Percentiles rank a stretch among this genome's conserved stretches.
phyloP scores from a whole-genome alignment of 2,888 invertebrate species.

The Tipula vernalis region DNA sequence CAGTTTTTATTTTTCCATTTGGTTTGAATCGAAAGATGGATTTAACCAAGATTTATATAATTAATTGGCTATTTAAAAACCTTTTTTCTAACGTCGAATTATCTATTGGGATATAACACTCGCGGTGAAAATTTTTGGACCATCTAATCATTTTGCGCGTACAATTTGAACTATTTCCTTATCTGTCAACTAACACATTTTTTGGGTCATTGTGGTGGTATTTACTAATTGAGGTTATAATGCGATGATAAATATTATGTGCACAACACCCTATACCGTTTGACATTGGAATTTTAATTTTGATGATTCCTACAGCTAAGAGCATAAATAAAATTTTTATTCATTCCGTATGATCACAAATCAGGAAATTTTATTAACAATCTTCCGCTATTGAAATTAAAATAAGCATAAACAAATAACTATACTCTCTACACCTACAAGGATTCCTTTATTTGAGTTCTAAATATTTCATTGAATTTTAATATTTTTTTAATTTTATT shows the following conservation, averaged over 20 bases:
- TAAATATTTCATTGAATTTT: not conserved
- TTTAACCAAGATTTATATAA: not conserved
- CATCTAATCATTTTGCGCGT: not conserved
- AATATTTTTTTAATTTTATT: not conserved
- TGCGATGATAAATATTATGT: not conserved
- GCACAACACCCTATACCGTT: not conserved
- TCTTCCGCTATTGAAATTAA: not conserved
- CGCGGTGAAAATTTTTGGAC: not conserved
- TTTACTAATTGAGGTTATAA: not conserved
- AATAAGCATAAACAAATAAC: not conserved
- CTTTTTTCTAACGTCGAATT: not conserved
- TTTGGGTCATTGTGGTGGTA: not conserved
- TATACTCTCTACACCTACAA: not conserved
- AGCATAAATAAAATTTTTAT: not conserved
- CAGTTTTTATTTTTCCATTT: not conserved
- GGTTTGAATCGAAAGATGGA: not conserved
- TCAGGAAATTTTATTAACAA: not conserved
- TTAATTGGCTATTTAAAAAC: not conserved
- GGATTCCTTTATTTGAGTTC: not conserved
- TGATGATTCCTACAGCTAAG: too few relatives aligned
- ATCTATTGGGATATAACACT: not conserved
- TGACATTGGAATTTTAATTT: too few relatives aligned
- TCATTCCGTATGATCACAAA: not conserved
- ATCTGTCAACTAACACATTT: not conserved
- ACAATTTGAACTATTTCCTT: not conserved